Percentiles rank a stretch among this genome's conserved stretches.
These are phyloP conservation scores for Indicator indicator DNA, from an alignment of 2,113 vertebrate species.

Conservation along the genomic window DNA sequence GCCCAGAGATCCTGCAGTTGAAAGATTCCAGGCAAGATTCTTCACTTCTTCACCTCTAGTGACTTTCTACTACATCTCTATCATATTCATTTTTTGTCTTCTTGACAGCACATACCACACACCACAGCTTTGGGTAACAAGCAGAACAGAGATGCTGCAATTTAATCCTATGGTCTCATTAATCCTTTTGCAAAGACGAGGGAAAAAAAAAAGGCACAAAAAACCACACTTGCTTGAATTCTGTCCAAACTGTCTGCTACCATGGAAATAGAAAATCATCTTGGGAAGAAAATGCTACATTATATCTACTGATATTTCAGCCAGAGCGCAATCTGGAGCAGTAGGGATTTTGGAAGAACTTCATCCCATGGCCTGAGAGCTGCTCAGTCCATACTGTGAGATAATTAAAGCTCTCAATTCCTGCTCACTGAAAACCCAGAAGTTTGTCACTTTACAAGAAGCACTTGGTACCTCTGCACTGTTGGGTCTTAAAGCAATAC, in stretches of 20 bases:
- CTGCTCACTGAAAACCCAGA: background rate
- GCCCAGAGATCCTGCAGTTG: background rate
- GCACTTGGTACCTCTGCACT: background rate
- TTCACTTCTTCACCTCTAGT: background rate
- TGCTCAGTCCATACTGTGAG: background rate
- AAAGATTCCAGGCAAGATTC: background rate
- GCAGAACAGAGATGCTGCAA: background rate
- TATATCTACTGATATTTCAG: background rate
- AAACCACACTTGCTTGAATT: background rate
- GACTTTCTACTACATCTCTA: background rate
- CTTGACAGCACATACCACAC: background rate
- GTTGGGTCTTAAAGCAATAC: background rate
- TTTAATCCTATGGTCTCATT: background rate
- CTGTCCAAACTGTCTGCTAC: conserved; percentile 14
- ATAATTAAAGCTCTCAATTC: background rate
- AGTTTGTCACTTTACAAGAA: background rate
- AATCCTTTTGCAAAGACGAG: background rate
- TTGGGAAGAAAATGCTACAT: background rate
- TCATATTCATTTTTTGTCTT: background rate
- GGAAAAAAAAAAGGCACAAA: background rate
- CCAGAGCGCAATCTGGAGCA: background rate
- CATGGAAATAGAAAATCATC: background rate
- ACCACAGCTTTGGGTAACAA: background rate
- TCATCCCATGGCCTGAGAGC: background rate
- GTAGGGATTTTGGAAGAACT: background rate